A percentile compares a stretch with the other conserved stretches of the same genome.
Conservation (phyloP, 2,888 invertebrate genomes). For the Diadromus collaris region DNA sequence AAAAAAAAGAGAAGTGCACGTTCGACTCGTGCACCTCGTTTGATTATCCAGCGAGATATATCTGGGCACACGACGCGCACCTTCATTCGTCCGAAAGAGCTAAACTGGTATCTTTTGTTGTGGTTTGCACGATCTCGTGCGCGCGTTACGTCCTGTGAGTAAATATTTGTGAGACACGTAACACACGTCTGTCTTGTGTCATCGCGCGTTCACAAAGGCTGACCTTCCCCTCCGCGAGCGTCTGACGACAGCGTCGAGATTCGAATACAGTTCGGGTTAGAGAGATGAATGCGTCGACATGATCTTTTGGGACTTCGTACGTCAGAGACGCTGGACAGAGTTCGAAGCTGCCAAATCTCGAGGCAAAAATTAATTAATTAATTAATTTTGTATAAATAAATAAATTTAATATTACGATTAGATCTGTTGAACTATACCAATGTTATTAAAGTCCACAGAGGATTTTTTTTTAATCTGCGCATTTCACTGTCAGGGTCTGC, state of each 20-base stretch:
- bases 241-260: conserved; percentile 19
- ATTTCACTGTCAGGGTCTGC: not conserved
- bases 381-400: not conserved
- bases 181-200: conserved; percentile 17
- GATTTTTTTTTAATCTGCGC: not conserved
- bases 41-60: not conserved
- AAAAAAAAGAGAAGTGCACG: not conserved
- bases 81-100: not conserved
- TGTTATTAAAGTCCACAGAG: not conserved
- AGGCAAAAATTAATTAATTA: not conserved
- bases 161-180: conserved; percentile 4
- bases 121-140: conserved; percentile 1
- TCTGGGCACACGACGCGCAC: not conserved
- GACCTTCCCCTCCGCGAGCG: conserved; percentile 5
- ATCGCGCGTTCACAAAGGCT: conserved; percentile 18
- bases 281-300: conserved; percentile 15
- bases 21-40: not conserved
- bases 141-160: not conserved
- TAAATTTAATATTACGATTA: not conserved
- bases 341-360: not conserved
- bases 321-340: not conserved
- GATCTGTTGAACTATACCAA: not conserved
- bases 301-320: not conserved
- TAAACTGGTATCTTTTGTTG: not conserved
- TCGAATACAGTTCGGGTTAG: not conserved